A percentile compares a stretch with the other conserved stretches of the same genome.
Conservation (phyloP, 2,888 invertebrate species). For the Hoplodrina ambigua region DNA sequence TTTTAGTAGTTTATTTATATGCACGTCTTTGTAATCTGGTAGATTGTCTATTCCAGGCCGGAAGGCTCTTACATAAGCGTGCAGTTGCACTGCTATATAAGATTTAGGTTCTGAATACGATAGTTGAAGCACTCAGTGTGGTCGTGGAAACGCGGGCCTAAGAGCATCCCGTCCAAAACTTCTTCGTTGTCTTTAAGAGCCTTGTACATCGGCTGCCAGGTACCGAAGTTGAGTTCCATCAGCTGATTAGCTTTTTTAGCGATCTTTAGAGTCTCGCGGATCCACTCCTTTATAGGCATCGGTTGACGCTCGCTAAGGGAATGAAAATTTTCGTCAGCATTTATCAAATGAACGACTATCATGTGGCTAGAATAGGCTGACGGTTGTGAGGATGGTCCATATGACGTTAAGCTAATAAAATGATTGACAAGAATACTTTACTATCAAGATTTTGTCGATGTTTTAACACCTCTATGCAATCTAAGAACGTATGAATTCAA, state of each 20-base stretch:
- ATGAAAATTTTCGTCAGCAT: neutral
- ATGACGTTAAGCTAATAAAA: too few species aligned
- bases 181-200: constrained; percentile 82
- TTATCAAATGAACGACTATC: neutral
- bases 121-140: constrained; percentile 73
- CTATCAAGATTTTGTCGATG: neutral
- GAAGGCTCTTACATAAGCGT: constrained; percentile 12
- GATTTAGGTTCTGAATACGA: constrained; percentile 18
- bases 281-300: constrained; percentile 80
- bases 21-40: constrained; percentile 6
- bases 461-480: neutral
- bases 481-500: neutral
- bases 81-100: constrained; percentile 18
- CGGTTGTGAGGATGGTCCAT: neutral
- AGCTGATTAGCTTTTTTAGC: constrained; percentile 87
- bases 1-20: constrained; percentile 6
- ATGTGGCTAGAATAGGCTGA: neutral
- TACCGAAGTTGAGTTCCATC: constrained; percentile 88
- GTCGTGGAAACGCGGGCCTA: constrained; percentile 71
- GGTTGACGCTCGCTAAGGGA: constrained; percentile 40
- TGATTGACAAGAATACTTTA: too few species aligned
- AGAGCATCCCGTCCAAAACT: constrained; percentile 78
- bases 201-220: constrained; percentile 85
- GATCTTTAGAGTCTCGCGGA: constrained; percentile 86
- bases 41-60: constrained; percentile 22